Conservation (phyloP, 1,140 invertebrate species). For the Hyles euphorbiae region DNA sequence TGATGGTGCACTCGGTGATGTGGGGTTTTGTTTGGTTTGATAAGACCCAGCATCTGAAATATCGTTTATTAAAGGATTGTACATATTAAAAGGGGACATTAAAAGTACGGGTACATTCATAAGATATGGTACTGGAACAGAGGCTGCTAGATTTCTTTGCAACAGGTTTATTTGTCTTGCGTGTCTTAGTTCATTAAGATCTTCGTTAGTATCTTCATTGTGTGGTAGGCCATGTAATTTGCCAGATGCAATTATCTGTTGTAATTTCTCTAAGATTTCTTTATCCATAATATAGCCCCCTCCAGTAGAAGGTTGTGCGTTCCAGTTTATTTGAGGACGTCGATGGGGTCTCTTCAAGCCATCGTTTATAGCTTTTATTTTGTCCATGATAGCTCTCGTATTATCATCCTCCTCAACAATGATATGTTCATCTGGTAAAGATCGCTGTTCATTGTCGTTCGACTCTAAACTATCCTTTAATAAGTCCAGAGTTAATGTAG, state of each 20-base stretch:
- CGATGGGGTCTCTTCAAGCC: constrained; percentile 41
- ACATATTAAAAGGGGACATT: constrained; percentile 28
- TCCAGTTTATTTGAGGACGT: constrained; percentile 31
- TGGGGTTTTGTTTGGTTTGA: constrained; percentile 42
- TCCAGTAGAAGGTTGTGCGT: constrained; percentile 29
- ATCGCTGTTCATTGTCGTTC: constrained; percentile 31
- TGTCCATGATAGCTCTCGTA: constrained; percentile 51
- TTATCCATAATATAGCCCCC: constrained; percentile 39
- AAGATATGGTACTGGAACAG: constrained; percentile 38
- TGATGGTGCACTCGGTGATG: constrained; percentile 20
- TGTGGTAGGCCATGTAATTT: constrained; percentile 34
- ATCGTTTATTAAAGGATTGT: constrained; percentile 11
- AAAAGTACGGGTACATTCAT: constrained; percentile 51
- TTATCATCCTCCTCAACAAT: constrained; percentile 25
- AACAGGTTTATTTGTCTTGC: constrained; percentile 35
- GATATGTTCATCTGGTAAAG: constrained; percentile 31
- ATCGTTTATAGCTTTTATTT: constrained; percentile 58
- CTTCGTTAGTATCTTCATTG: constrained; percentile 26
- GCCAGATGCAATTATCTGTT: constrained; percentile 50
- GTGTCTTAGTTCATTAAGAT: constrained; percentile 29
- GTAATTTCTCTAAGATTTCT: constrained; percentile 48
- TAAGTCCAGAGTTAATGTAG: constrained; percentile 6
- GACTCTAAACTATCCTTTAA: constrained; percentile 11
- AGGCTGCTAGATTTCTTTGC: constrained; percentile 22
- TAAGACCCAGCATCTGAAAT: constrained; percentile 5